phyloP scores from a whole-genome alignment of 2,797 vertebrate genomes.

The Chelidonichthys spinosus region DNA sequence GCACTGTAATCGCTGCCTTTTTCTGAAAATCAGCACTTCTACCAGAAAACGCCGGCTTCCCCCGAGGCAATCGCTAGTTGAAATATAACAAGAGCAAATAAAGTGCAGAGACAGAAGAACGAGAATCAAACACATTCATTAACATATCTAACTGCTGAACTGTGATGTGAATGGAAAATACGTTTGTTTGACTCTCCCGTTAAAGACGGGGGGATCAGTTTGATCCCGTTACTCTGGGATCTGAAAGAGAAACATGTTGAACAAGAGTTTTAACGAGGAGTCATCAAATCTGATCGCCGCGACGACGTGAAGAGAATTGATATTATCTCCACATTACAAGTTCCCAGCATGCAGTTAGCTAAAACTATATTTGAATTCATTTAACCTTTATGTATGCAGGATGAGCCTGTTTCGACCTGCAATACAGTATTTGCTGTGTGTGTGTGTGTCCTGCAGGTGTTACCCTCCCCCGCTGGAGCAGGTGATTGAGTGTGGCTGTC shows the following conservation, averaged over 20 bases:
- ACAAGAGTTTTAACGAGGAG: not conserved
- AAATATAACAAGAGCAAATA: slow-evolving; percentile 5
- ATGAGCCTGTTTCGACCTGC: too few relatives aligned
- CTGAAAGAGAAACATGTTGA: not conserved
- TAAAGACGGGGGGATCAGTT: not conserved
- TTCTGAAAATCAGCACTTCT: slow-evolving; percentile 17
- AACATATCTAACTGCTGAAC: not conserved
- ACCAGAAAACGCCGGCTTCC: not conserved
- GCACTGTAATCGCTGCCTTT: not conserved
- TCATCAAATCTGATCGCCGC: not conserved
- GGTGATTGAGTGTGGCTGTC: too few relatives aligned
- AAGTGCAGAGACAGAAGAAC: not conserved
- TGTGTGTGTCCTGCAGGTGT: too few relatives aligned
- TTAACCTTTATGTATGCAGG: not conserved
- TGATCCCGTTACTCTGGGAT: not conserved
- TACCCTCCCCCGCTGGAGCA: too few relatives aligned
- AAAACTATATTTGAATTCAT: not conserved
- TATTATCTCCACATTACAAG: not conserved
- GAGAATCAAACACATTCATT: not conserved
- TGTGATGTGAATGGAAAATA: not conserved
- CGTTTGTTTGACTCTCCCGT: not conserved
- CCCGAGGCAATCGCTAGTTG: not conserved
- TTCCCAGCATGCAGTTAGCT: too few relatives aligned
- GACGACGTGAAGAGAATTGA: not conserved
- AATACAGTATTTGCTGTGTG: too few relatives aligned